Conservation (phyloP, 1,140 invertebrate genomes). For the Caerostris darwini region DNA sequence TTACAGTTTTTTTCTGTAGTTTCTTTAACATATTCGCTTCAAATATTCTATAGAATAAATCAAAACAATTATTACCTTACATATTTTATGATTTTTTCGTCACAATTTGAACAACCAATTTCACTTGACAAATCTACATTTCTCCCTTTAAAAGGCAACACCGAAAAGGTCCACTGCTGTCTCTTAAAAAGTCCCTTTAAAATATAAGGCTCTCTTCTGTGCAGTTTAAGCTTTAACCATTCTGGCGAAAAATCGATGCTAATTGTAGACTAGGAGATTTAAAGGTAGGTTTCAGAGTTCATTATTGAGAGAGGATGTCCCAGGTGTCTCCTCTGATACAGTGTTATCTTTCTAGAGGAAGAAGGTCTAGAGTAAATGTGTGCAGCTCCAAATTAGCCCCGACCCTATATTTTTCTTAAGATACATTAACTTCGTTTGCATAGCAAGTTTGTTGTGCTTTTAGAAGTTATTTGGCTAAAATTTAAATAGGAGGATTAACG, state of each 20-base stretch:
- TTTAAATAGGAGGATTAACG: too few relatives aligned
- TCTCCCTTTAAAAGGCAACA: neutral
- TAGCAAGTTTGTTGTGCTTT: too few relatives aligned
- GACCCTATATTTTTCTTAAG: too few relatives aligned
- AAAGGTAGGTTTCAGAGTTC: neutral
- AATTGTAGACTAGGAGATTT: neutral
- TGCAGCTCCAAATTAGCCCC: too few relatives aligned
- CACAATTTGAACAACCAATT: neutral
- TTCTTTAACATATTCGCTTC: too few relatives aligned
- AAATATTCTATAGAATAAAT: too few relatives aligned
- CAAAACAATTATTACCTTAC: neutral
- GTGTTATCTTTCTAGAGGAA: neutral
- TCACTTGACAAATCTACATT: neutral
- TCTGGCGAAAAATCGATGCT: neutral
- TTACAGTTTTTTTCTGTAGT: too few relatives aligned
- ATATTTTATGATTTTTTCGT: neutral
- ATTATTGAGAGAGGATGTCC: neutral
- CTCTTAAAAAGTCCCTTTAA: neutral
- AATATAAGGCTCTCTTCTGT: neutral
- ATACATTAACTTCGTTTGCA: too few relatives aligned
- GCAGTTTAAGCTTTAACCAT: neutral
- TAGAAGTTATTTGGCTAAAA: too few relatives aligned
- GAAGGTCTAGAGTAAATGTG: neutral
- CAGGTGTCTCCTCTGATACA: neutral
- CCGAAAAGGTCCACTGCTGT: neutral